Evolutionary conservation across 2,888 invertebrate species (phyloP).

Genomic region (Lasioglossum malachurum): DNA sequence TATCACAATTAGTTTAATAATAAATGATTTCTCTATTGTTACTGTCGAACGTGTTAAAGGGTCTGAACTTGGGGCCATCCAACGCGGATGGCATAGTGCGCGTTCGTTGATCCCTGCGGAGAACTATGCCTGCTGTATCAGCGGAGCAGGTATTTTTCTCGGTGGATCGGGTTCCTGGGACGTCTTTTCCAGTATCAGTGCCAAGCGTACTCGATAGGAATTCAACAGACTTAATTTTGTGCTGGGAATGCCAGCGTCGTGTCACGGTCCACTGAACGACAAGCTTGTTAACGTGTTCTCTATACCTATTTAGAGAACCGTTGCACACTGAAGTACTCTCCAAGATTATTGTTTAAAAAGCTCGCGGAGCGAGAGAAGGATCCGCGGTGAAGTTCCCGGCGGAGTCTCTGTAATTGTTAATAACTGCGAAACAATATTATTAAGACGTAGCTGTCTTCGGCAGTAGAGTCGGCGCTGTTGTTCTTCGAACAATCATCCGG

Average conservation of each 20-base stretch:
- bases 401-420: background rate
- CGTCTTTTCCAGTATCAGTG: slow-evolving; percentile 34
- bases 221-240: slow-evolving; percentile 42
- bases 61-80: no score
- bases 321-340: background rate
- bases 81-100: background rate
- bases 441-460: background rate
- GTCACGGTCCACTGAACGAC: slow-evolving; percentile 15
- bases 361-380: background rate
- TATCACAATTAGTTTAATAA: no score
- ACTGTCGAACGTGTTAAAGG: no score
- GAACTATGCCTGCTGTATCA: slow-evolving; percentile 38
- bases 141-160: slow-evolving; percentile 47
- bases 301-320: background rate
- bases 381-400: background rate
- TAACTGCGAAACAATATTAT: background rate
- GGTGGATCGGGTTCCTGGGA: slow-evolving; percentile 18
- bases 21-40: no score
- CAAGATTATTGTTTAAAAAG: slow-evolving; percentile 11
- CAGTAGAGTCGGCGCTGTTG: background rate
- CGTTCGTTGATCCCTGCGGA: slow-evolving; percentile 20
- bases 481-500: background rate
- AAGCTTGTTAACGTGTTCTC: slow-evolving; percentile 10
- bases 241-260: slow-evolving; percentile 8
- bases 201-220: slow-evolving; percentile 37